Conservation (phyloP, 2,888 invertebrate species). For the Osedax frankpressi region DNA sequence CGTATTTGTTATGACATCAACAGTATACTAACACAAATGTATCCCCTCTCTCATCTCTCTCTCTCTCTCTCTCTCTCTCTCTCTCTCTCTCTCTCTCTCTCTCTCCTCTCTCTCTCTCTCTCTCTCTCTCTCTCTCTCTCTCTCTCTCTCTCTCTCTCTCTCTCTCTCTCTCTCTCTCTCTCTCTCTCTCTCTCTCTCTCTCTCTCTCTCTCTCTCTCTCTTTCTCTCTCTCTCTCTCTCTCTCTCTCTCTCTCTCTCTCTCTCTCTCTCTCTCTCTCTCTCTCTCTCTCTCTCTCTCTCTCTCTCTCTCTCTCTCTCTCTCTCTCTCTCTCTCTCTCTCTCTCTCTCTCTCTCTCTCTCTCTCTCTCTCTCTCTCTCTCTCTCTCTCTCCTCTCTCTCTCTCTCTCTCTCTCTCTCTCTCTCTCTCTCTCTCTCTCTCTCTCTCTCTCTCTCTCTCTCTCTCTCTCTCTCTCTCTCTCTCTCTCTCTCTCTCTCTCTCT, state of each 20-base stretch:
- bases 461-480: too few relatives aligned
- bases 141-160: conserved; percentile 18
- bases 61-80: too few relatives aligned
- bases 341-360: conserved; percentile 1
- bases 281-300: conserved; percentile 1
- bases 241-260: conserved; percentile 1
- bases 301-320: conserved; percentile 1
- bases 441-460: too few relatives aligned
- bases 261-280: conserved; percentile 1
- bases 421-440: too few relatives aligned
- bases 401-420: too few relatives aligned
- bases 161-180: conserved; percentile 11
- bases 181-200: not conserved
- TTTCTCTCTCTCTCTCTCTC: not conserved
- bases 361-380: too few relatives aligned
- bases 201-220: conserved; percentile 3
- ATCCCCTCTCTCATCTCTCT: too few relatives aligned
- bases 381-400: too few relatives aligned
- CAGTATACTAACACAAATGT: too few relatives aligned
- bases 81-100: not conserved
- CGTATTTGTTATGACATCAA: too few relatives aligned
- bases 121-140: not conserved
- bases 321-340: conserved; percentile 1
- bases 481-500: too few relatives aligned
- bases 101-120: not conserved